Evolutionary conservation across 2,797 vertebrate genomes (phyloP).

Genomic region (Helarctos malayanus): DNA sequence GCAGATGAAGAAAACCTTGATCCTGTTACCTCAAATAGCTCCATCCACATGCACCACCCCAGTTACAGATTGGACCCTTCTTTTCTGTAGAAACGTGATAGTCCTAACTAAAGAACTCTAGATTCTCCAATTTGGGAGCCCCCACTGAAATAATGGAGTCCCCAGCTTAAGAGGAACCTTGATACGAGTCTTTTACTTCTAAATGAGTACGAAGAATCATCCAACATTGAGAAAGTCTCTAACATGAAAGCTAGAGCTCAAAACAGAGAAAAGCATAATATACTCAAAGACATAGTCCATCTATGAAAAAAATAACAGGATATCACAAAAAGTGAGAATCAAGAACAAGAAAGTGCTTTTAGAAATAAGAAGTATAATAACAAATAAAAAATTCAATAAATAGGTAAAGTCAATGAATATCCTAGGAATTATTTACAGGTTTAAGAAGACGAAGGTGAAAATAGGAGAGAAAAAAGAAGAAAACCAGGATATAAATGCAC

Average conservation of each 20-base stretch:
- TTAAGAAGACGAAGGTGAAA: not conserved
- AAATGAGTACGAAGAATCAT: not conserved
- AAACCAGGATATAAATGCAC: not conserved
- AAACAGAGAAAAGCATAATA: not conserved
- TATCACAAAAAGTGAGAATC: not conserved
- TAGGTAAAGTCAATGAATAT: not conserved
- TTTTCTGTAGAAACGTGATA: not conserved
- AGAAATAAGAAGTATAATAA: not conserved
- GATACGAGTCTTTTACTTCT: not conserved
- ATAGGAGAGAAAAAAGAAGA: not conserved
- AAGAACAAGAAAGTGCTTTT: not conserved
- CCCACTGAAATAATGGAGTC: not conserved
- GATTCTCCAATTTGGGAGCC: not conserved
- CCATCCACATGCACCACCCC: not conserved
- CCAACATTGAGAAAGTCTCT: not conserved
- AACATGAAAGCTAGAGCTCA: not conserved
- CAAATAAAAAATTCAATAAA: not conserved
- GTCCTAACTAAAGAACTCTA: not conserved
- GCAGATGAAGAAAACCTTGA: not conserved
- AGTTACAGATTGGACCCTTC: not conserved
- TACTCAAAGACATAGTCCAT: not conserved
- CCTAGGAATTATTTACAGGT: not conserved
- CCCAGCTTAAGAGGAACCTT: not conserved
- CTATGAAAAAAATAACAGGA: not conserved
- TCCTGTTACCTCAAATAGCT: not conserved